Evolutionary conservation across 2,797 vertebrate genomes (phyloP).

Genomic region (Novumbra hubbsi): DNA sequence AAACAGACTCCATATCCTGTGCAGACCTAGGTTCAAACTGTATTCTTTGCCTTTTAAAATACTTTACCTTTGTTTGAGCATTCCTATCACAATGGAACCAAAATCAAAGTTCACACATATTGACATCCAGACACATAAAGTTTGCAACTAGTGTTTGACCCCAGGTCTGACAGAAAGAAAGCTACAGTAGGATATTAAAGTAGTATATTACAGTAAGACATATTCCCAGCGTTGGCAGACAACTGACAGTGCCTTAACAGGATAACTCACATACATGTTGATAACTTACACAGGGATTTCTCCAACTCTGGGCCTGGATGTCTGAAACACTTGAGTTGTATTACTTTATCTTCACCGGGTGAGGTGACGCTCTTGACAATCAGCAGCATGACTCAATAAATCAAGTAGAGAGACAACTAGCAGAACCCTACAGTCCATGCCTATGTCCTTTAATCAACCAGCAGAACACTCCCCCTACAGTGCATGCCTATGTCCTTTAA

Average conservation of each 20-base stretch:
- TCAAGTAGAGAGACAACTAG: not conserved
- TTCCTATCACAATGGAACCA: not conserved
- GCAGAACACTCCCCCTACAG: too few species aligned
- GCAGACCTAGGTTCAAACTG: not conserved
- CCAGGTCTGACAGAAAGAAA: not conserved
- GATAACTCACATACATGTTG: constrained; percentile 43
- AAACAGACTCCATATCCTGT: constrained; percentile 38
- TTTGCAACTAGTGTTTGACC: not conserved
- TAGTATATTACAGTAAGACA: constrained; percentile 15
- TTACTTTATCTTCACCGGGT: not conserved
- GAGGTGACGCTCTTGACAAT: not conserved
- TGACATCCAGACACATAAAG: not conserved
- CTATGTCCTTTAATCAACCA: constrained; percentile 26
- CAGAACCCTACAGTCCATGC: not conserved
- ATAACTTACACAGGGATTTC: constrained; percentile 11
- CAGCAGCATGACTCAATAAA: not conserved
- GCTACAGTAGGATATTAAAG: not conserved
- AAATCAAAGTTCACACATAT: not conserved
- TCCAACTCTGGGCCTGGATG: not conserved
- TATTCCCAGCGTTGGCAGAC: constrained; percentile 53
- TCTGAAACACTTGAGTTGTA: not conserved
- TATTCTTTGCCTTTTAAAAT: not conserved
- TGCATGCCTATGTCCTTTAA: too few species aligned
- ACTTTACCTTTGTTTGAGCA: not conserved
- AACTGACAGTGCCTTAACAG: constrained; percentile 39